Conservation (phyloP, 2,888 invertebrate genomes). For the Biston betularia region DNA sequence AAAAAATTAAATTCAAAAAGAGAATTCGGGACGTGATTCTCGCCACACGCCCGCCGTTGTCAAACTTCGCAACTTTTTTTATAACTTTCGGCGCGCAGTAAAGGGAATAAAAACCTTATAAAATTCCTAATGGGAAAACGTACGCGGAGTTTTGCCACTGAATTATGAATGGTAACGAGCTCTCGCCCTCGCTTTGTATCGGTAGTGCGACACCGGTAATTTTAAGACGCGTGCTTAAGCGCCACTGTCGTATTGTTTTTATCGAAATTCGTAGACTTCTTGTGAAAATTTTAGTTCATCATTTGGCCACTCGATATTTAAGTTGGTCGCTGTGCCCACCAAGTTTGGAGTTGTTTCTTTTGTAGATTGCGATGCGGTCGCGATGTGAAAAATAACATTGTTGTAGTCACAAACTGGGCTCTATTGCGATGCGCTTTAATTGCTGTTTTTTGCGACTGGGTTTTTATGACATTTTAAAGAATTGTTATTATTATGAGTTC, state of each 20-base stretch:
- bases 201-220: slow-evolving; percentile 24
- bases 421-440: slow-evolving; percentile 53
- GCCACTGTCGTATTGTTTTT: not conserved
- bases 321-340: not conserved
- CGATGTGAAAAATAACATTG: slow-evolving; percentile 74
- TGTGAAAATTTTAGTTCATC: slow-evolving; percentile 57
- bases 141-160: slow-evolving; percentile 81
- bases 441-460: slow-evolving; percentile 18
- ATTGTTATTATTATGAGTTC: too few species aligned
- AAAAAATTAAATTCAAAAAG: slow-evolving; percentile 24
- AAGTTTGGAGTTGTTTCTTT: slow-evolving; percentile 71
- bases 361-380: slow-evolving; percentile 73
- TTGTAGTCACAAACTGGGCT: slow-evolving; percentile 56
- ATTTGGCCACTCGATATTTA: not conserved
- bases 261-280: not conserved
- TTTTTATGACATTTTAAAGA: not conserved
- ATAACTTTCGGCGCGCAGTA: slow-evolving; percentile 60
- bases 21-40: slow-evolving; percentile 40
- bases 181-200: slow-evolving; percentile 49
- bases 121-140: slow-evolving; percentile 85
- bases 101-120: slow-evolving; percentile 83
- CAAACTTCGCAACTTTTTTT: slow-evolving; percentile 51
- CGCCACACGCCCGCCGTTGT: slow-evolving; percentile 36
- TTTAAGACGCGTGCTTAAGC: not conserved
- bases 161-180: slow-evolving; percentile 86